Evolutionary conservation across 2,113 vertebrate species (phyloP).

Genomic region (Syngnathus typhle): DNA sequence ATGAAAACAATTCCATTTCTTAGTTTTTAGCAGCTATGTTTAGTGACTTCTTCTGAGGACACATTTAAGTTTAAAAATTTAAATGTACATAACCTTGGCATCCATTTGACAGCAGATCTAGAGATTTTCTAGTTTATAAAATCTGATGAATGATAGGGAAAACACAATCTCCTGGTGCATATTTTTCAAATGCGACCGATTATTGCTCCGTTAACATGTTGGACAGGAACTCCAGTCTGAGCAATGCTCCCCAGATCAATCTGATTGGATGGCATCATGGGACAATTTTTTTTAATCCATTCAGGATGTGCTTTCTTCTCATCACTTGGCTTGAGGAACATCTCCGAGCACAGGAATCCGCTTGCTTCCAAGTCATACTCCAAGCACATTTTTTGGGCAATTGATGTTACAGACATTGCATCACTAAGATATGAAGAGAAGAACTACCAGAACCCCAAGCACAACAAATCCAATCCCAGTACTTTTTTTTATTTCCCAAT

Average conservation of each 20-base stretch:
- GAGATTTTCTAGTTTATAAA: conserved; percentile 10
- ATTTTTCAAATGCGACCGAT: neutral
- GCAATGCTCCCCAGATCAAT: conserved; percentile 8
- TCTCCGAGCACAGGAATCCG: conserved; percentile 29
- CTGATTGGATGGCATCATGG: conserved; percentile 16
- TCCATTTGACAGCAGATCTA: conserved; percentile 7
- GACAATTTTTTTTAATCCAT: conserved; percentile 9
- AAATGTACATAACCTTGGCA: neutral
- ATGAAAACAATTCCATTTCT: neutral
- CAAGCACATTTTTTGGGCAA: conserved; percentile 41
- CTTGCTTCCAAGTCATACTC: conserved; percentile 25
- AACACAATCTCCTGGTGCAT: conserved; percentile 1
- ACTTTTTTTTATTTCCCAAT: conserved; percentile 48
- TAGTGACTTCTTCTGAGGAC: conserved; percentile 16
- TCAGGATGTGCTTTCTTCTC: conserved; percentile 5
- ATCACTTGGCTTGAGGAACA: conserved; percentile 16
- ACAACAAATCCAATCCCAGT: conserved; percentile 48
- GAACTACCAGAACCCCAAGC: conserved; percentile 47
- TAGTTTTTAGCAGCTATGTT: conserved; percentile 9
- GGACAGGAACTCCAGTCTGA: neutral
- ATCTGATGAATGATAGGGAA: conserved; percentile 15
- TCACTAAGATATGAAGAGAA: conserved; percentile 51
- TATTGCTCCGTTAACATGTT: conserved; percentile 8
- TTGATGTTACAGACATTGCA: conserved; percentile 50
- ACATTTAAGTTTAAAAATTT: conserved; percentile 19